A percentile compares a stretch with the other conserved stretches of the same genome.
Evolutionary conservation across 35 echinoderm and acorn worm species (phyloP).

Genomic region (Amphiura filiformis): DNA sequence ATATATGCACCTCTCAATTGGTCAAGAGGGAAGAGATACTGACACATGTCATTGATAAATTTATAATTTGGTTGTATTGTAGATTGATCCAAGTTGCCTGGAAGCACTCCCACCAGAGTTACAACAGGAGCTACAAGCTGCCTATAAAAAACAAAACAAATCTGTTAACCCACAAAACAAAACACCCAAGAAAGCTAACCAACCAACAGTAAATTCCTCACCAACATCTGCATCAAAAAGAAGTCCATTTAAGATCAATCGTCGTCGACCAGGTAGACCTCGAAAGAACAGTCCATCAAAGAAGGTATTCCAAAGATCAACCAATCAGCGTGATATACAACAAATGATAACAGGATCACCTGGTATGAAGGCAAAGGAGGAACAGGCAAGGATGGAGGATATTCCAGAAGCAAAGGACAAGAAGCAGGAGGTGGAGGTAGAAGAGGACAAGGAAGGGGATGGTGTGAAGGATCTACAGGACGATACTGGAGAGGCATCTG

Average conservation of each 20-base stretch:
- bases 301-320: not conserved
- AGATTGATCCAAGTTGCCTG: conserved; percentile 91
- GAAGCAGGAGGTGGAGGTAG: not conserved
- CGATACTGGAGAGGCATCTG: not conserved
- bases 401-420: no score
- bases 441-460: not conserved
- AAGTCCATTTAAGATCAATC: conserved; percentile 63
- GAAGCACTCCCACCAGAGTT: conserved; percentile 85
- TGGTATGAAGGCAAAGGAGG: no score
- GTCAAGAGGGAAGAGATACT: no score
- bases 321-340: not conserved
- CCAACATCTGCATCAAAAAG: conserved; percentile 21
- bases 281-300: conserved; percentile 16
- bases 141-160: conserved; percentile 47
- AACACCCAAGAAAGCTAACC: conserved; percentile 11
- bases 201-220: no score
- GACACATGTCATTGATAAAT: no score
- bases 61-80: no score
- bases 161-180: not conserved
- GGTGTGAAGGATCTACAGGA: no score
- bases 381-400: not conserved
- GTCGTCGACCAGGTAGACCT: conserved; percentile 56
- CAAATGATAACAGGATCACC: conserved; percentile 15
- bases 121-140: conserved; percentile 61
- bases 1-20: no score